These are phyloP conservation scores for Lutjanus erythropterus DNA, from an alignment of 2,113 vertebrate genomes.

Conservation along the genomic window DNA sequence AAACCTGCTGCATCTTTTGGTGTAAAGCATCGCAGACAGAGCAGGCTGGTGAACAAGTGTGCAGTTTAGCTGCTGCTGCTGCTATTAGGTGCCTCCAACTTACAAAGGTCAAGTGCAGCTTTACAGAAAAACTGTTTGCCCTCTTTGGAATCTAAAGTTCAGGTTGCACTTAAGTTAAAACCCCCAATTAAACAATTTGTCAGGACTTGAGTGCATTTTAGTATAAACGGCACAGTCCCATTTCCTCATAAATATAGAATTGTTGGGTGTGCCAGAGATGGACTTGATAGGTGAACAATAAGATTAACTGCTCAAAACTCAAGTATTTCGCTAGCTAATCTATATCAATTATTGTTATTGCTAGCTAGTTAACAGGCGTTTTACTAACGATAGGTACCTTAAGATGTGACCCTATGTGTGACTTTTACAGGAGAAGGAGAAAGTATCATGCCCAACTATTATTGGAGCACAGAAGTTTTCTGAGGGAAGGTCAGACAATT, in stretches of 20 bases:
- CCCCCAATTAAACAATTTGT: background rate
- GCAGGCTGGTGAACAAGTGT: too few relatives aligned
- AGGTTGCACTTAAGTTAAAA: background rate
- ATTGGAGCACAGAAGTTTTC: too few relatives aligned
- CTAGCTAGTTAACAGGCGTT: too few relatives aligned
- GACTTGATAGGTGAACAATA: background rate
- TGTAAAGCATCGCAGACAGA: background rate
- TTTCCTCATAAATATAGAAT: background rate
- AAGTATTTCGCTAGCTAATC: too few relatives aligned
- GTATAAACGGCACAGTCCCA: background rate
- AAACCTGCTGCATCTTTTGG: too few relatives aligned
- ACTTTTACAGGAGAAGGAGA: too few relatives aligned
- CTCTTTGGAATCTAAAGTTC: background rate
- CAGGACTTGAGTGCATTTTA: background rate
- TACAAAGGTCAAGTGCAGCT: slow-evolving; percentile 3
- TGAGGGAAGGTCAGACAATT: background rate
- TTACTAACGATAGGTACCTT: too few relatives aligned
- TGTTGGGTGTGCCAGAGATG: background rate
- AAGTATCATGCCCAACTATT: too few relatives aligned
- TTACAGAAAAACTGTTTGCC: background rate
- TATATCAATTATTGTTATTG: too few relatives aligned
- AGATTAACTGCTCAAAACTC: too few relatives aligned
- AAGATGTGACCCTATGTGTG: too few relatives aligned
- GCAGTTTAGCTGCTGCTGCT: background rate
- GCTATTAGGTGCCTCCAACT: background rate